Conservation (phyloP, 2,797 vertebrate genomes). For the Gila robusta region DNA sequence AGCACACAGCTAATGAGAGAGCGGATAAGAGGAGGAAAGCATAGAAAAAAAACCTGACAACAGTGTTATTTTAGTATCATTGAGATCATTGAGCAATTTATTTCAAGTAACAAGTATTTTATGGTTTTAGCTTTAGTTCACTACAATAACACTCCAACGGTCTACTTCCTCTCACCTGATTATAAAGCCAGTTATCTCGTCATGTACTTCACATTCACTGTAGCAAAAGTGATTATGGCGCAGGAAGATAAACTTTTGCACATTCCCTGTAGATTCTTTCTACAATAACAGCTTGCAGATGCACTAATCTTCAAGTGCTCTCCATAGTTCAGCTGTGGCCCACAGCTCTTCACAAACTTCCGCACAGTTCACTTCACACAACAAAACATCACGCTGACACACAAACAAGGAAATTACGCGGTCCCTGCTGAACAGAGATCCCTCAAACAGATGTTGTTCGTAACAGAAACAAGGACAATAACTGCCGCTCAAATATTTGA, state of each 20-base stretch:
- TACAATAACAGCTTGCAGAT: constrained; percentile 39
- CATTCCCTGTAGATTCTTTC: constrained; percentile 7
- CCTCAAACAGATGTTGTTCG: constrained; percentile 59
- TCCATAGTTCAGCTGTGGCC: constrained; percentile 40
- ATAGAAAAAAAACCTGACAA: not conserved
- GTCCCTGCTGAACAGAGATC: constrained; percentile 19
- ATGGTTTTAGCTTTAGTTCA: not conserved
- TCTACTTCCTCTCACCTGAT: constrained; percentile 7
- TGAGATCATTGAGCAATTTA: not conserved
- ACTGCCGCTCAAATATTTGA: constrained; percentile 73
- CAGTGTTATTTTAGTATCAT: not conserved
- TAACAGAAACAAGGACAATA: constrained; percentile 67
- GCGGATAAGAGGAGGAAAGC: not conserved
- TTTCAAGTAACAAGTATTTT: not conserved
- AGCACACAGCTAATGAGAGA: constrained; percentile 4
- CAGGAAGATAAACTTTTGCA: not conserved
- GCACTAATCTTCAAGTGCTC: constrained; percentile 46
- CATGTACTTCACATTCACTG: not conserved
- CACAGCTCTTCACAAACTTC: constrained; percentile 41
- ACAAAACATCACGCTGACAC: constrained; percentile 39
- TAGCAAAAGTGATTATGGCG: constrained; percentile 14
- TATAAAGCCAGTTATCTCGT: constrained; percentile 6
- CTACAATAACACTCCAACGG: not conserved
- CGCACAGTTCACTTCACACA: constrained; percentile 38
- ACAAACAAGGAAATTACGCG: constrained; percentile 34